Percentiles rank a stretch among this genome's conserved stretches.
phyloP scores from a whole-genome alignment of 2,113 vertebrate genomes.

The Cynocephalus volans region DNA sequence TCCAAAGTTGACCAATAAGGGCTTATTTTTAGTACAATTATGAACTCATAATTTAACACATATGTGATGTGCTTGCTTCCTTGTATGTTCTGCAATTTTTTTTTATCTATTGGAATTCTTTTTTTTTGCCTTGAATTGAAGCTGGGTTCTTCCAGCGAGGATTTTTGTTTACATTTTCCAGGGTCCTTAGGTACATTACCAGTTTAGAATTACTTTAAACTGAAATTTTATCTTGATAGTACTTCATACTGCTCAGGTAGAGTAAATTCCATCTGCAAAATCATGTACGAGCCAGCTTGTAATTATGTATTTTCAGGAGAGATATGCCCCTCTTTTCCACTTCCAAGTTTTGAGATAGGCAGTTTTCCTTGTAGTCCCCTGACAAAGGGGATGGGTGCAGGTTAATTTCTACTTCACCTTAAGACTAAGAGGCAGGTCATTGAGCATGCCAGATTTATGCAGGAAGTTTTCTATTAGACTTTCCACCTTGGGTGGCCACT shows the following conservation, averaged over 20 bases:
- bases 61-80: neutral
- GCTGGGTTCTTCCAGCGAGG: neutral
- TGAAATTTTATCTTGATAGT: neutral
- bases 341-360: neutral
- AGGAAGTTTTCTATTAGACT: neutral
- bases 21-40: neutral
- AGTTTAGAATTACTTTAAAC: neutral
- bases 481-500: neutral
- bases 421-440: neutral
- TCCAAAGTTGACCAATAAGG: neutral
- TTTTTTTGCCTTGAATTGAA: neutral
- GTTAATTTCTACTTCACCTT: neutral
- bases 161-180: neutral
- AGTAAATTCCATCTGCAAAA: neutral
- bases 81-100: neutral
- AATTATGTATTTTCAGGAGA: neutral
- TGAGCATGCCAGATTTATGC: neutral
- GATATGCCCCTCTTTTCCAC: neutral
- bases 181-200: neutral
- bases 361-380: neutral
- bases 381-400: neutral
- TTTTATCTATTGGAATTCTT: neutral
- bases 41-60: constrained; percentile 3
- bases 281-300: neutral
- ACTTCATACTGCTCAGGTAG: neutral